Percentiles rank a stretch among this genome's conserved stretches.
Evolutionary conservation across 1,140 invertebrate genomes (phyloP).

Genomic region (Adoxophyes honmai): DNA sequence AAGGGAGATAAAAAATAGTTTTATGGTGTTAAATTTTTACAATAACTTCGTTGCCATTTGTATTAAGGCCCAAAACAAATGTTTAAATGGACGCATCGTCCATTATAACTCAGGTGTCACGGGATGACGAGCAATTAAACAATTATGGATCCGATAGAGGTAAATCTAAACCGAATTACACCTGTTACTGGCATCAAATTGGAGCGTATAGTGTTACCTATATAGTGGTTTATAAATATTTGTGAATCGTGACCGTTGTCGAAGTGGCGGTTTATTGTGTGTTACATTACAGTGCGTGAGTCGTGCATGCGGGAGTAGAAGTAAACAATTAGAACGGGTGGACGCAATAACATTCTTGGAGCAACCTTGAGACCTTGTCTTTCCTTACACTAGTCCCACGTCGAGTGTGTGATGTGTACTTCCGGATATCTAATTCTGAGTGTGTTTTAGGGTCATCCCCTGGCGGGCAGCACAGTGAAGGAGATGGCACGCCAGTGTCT

Average conservation of each 20-base stretch:
- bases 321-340: slow-evolving; percentile 73
- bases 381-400: slow-evolving; percentile 36
- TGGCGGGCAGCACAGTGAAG: slow-evolving; percentile 66
- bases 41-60: slow-evolving; percentile 71
- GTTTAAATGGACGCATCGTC: slow-evolving; percentile 96
- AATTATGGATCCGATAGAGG: slow-evolving; percentile 94
- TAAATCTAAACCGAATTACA: slow-evolving; percentile 81
- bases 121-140: slow-evolving; percentile 96
- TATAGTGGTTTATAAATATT: slow-evolving; percentile 52
- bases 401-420: slow-evolving; percentile 23
- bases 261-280: slow-evolving; percentile 40
- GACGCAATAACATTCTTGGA: slow-evolving; percentile 59
- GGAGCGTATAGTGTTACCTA: slow-evolving; percentile 72
- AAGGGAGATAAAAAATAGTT: slow-evolving; percentile 78
- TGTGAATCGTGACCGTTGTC: slow-evolving; percentile 42
- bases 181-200: slow-evolving; percentile 76
- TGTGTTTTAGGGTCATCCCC: slow-evolving; percentile 65
- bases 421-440: slow-evolving; percentile 28
- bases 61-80: slow-evolving; percentile 74
- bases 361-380: slow-evolving; percentile 71
- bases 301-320: slow-evolving; percentile 44
- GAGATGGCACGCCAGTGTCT: slow-evolving; percentile 70
- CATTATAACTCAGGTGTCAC: slow-evolving; percentile 97
- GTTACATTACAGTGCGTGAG: slow-evolving; percentile 35
- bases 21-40: slow-evolving; percentile 76